A percentile compares a stretch with the other conserved stretches of the same genome.
phyloP scores from a whole-genome alignment of 2,888 invertebrate species.

The Ganaspis brasiliensis region DNA sequence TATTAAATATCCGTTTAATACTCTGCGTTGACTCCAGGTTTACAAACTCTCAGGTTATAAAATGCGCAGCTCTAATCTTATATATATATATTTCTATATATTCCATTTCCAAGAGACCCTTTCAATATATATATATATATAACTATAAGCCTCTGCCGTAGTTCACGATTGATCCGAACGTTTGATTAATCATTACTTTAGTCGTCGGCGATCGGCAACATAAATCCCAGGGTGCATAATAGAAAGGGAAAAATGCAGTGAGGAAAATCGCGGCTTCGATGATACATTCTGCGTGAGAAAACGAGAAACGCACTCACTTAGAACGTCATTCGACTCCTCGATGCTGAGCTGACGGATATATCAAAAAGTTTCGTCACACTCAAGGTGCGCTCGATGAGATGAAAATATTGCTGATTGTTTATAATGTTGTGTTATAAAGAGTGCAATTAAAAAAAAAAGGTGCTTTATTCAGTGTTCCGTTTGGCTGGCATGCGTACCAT shows the following conservation, averaged over 20 bases:
- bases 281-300: conserved; percentile 27
- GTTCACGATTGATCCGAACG: conserved; percentile 23
- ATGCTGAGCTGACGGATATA: conserved; percentile 7
- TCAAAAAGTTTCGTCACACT: conserved; percentile 2
- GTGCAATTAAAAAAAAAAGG: conserved; percentile 40
- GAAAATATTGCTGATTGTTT: conserved; percentile 28
- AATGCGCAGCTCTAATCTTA: conserved; percentile 20
- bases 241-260: conserved; percentile 5
- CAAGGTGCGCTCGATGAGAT: neutral
- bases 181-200: conserved; percentile 36
- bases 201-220: conserved; percentile 17
- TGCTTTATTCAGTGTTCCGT: conserved; percentile 18
- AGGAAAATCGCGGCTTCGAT: conserved; percentile 11
- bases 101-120: conserved; percentile 16
- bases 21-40: neutral
- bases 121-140: too few relatives aligned
- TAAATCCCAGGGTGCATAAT: conserved; percentile 27
- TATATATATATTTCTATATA: conserved; percentile 25
- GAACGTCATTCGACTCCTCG: conserved; percentile 13
- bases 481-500: conserved; percentile 14
- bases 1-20: conserved; percentile 4
- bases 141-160: conserved; percentile 26
- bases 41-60: conserved; percentile 21
- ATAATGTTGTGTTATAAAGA: conserved; percentile 9
- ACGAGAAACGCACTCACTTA: neutral